Percentiles rank a stretch among this genome's conserved stretches.
Evolutionary conservation across 2,113 vertebrate genomes (phyloP).

Genomic region (Regulus satrapa): DNA sequence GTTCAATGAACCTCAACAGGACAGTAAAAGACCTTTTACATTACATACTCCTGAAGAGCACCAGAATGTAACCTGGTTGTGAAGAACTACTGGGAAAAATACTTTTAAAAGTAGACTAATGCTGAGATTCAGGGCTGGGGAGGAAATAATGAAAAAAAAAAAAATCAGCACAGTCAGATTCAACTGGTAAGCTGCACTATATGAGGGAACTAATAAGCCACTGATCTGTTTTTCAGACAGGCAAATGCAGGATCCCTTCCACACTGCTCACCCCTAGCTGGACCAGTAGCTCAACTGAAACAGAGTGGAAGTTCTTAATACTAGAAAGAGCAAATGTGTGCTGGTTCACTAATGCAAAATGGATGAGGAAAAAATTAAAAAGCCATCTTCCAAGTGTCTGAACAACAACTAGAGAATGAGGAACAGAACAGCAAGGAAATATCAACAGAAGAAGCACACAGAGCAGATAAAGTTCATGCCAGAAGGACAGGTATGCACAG

Average conservation of each 20-base stretch:
- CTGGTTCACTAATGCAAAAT: neutral
- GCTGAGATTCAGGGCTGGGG: neutral
- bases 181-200: neutral
- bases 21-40: neutral
- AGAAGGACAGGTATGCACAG: neutral
- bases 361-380: neutral
- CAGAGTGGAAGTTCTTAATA: neutral
- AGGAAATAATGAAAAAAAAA: neutral
- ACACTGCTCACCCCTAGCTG: neutral
- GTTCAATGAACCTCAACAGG: neutral
- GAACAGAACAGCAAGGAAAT: neutral
- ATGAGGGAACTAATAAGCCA: neutral
- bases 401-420: neutral
- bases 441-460: neutral
- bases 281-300: neutral
- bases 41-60: neutral
- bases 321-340: neutral
- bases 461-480: neutral
- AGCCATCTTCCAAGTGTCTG: neutral
- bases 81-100: neutral
- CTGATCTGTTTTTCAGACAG: neutral
- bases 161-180: neutral
- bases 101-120: neutral
- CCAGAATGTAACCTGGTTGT: neutral
- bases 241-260: neutral